These are phyloP conservation scores for Dasypus novemcinctus DNA, from an alignment of 2,113 vertebrate genomes.

Conservation along the genomic window DNA sequence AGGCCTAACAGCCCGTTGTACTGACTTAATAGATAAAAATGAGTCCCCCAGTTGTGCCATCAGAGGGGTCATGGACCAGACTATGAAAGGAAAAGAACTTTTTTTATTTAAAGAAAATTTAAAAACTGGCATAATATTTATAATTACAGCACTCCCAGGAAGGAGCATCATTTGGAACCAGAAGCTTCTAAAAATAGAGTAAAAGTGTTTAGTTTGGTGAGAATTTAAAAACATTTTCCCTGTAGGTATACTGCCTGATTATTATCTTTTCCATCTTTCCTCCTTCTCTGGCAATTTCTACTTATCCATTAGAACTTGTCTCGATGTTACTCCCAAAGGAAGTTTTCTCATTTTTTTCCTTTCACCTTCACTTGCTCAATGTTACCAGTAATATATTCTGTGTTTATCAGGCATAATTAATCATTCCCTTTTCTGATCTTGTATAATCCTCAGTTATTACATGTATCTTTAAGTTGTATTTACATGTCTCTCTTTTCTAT, in stretches of 20 bases:
- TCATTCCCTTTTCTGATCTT: background rate
- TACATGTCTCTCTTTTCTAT: background rate
- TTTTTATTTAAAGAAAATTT: background rate
- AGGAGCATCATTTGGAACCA: background rate
- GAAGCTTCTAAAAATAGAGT: background rate
- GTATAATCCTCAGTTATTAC: background rate
- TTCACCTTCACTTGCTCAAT: background rate
- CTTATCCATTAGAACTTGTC: background rate
- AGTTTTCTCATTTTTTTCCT: background rate
- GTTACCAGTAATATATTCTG: background rate
- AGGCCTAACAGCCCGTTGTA: background rate
- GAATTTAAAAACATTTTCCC: background rate
- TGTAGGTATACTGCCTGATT: background rate
- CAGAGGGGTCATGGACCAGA: background rate
- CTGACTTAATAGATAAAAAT: background rate
- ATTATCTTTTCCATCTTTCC: background rate
- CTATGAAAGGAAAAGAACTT: background rate
- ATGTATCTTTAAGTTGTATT: background rate
- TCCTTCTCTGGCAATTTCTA: background rate
- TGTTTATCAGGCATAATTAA: background rate
- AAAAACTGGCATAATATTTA: background rate
- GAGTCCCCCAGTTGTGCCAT: background rate
- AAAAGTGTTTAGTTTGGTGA: background rate
- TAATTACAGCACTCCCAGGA: background rate
- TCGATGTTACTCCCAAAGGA: background rate